Evolutionary conservation across 2,113 vertebrate genomes (phyloP).

Genomic region (Bubalus kerabau): DNA sequence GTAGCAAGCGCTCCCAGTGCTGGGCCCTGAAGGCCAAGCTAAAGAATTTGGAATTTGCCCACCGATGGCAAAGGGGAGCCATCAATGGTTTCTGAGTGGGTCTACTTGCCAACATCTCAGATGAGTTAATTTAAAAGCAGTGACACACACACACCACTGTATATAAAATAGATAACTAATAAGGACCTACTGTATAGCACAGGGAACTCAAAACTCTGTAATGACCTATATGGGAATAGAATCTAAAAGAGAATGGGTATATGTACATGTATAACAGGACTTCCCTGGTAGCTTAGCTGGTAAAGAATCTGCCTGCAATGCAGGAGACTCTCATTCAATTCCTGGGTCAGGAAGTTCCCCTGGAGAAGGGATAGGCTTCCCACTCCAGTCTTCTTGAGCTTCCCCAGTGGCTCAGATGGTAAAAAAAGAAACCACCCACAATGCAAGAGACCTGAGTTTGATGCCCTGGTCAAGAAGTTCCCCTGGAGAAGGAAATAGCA

Average conservation of each 20-base stretch:
- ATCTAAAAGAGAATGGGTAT: background rate
- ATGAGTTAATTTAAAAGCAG: background rate
- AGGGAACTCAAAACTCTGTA: background rate
- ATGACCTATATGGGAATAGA: background rate
- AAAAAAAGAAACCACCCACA: background rate
- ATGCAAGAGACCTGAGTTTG: background rate
- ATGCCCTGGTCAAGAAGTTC: background rate
- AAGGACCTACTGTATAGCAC: background rate
- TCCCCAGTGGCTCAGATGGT: background rate
- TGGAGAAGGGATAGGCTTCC: background rate
- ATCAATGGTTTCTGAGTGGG: background rate
- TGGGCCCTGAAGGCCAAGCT: background rate
- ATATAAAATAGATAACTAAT: background rate
- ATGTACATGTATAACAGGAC: background rate
- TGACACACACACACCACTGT: background rate
- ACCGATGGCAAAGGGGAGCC: background rate
- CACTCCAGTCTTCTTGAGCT: background rate
- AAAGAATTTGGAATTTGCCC: background rate
- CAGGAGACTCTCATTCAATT: background rate
- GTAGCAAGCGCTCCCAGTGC: accelerated
- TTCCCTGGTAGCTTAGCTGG: background rate
- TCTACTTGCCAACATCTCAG: background rate
- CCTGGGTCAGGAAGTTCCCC: background rate
- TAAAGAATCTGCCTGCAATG: background rate
- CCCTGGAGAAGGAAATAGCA: background rate